Base-by-base conservation (phyloP, 2,888 invertebrate genomes). In the Morpho deidamia region DNA sequence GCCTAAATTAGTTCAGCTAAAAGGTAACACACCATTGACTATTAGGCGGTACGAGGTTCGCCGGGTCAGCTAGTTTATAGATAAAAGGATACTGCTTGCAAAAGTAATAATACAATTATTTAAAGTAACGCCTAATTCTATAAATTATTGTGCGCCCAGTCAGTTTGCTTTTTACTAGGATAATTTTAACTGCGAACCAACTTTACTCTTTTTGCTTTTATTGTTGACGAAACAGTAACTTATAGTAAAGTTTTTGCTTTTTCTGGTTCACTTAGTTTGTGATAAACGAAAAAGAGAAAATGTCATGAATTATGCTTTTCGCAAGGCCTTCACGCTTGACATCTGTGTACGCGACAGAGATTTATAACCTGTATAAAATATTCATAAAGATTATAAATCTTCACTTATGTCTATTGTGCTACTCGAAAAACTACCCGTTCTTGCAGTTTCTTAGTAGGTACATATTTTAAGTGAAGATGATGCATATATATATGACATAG, bases 151-250 rank as follows among this genome's bases (percentile, higher is more conserved):
- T 11, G 49, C 42, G 42, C 35, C 9, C 32, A 49, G 11, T 49
- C 12, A 49, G 41, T 42, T 41, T 41, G n/a, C 35, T 41, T 49
- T 49, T 35, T 11, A 35, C 49, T 49, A 42, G 42, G 42, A 49
- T 42, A 42, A 42, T 42, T 42, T 49, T 42, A 35, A 49, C 41
- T 49, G 14, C 49, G 49, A 42, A 34, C 49, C 49, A 49, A 14
- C n/a, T 49, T 41, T 42, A 10, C n/a, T 49, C 14, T 42, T 34
- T 49, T 49, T 42, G 35, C n/a, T 49, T 42, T 14, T 11, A 42
- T 9, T 48, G 34, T 41, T 41, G 48, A 33, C 32, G 12, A 41
- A 48, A 48, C 34, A 41, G 32, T 41, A 34, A 12, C 34, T 34
- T 40, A 37, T 11, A 45, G 45, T 45, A 35, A 44, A 37, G 10